Conservation (phyloP, 1,140 invertebrate genomes). For the Gryllus bimaculatus region DNA sequence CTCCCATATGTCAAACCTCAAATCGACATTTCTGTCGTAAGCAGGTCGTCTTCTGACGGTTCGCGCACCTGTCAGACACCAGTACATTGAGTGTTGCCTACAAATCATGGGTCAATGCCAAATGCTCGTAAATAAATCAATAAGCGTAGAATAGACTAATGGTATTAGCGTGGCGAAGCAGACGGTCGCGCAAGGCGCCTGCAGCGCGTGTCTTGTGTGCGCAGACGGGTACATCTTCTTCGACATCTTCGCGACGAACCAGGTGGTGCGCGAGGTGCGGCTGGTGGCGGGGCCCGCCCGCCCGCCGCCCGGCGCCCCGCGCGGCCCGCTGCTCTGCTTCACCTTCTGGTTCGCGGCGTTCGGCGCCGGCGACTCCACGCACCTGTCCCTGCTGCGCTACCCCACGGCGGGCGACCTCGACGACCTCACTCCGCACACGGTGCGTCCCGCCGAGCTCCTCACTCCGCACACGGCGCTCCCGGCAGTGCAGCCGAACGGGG, state of each 20-base stretch:
- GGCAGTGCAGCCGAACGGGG: background rate
- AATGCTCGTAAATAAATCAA: too few species aligned
- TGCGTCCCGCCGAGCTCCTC: background rate
- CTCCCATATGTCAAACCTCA: too few species aligned
- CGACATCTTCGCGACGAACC: slow-evolving; percentile 47
- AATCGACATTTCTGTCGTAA: too few species aligned
- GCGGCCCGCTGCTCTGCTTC: slow-evolving; percentile 35
- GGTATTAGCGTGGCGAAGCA: too few species aligned
- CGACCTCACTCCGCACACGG: background rate
- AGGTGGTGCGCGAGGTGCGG: slow-evolving; percentile 34
- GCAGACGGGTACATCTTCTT: slow-evolving; percentile 53
- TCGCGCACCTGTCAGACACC: too few species aligned
- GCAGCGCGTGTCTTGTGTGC: background rate
- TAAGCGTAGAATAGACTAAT: too few species aligned
- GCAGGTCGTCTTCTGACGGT: too few species aligned
- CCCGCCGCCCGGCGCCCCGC: slow-evolving; percentile 27
- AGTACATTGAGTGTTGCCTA: too few species aligned
- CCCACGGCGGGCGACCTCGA: background rate
- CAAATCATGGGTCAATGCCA: too few species aligned
- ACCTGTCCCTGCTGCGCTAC: slow-evolving; percentile 14
- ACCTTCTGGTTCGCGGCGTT: slow-evolving; percentile 55
- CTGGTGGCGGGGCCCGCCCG: slow-evolving; percentile 32
- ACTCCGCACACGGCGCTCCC: background rate
- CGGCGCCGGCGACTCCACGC: slow-evolving; percentile 46
- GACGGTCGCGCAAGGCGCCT: too few species aligned